Conservation (phyloP, 2,113 vertebrate species). For the Tychaedon coryphoeus region DNA sequence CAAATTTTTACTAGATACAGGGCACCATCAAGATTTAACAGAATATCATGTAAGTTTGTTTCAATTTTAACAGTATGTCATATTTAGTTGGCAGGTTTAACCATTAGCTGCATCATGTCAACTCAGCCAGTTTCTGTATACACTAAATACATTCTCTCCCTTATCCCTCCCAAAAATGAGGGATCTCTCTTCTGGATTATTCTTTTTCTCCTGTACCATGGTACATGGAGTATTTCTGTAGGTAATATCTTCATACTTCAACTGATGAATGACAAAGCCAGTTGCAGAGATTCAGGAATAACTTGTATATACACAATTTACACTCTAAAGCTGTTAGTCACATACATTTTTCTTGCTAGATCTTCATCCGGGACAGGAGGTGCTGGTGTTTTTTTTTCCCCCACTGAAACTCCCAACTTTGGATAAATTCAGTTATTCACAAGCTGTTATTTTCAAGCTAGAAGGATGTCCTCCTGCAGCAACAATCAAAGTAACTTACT, state of each 20-base stretch:
- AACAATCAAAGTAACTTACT: neutral
- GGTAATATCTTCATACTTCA: constrained; percentile 22
- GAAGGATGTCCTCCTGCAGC: neutral
- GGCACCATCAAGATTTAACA: constrained; percentile 67
- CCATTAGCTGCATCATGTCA: constrained; percentile 74
- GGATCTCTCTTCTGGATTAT: constrained; percentile 52
- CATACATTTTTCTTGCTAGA: constrained; percentile 43
- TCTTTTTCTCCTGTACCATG: constrained; percentile 52
- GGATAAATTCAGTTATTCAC: neutral
- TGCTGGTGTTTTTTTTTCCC: neutral
- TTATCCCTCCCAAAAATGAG: constrained; percentile 72
- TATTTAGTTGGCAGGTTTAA: constrained; percentile 76
- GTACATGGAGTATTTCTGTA: constrained; percentile 49
- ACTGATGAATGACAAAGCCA: constrained; percentile 14
- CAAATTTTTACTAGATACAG: constrained; percentile 63
- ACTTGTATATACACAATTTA: constrained; percentile 17
- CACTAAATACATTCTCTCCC: constrained; percentile 61
- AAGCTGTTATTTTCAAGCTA: constrained; percentile 37
- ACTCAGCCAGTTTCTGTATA: constrained; percentile 66
- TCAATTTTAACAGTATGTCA: constrained; percentile 68
- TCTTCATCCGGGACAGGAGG: constrained; percentile 53
- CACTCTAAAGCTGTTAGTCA: constrained; percentile 39
- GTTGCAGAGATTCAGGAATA: constrained; percentile 48
- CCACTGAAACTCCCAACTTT: constrained; percentile 29
- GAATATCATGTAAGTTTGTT: constrained; percentile 73